These are phyloP conservation scores for Muscicapa comitata DNA, from an alignment of 2,797 vertebrate species.

Conservation along the genomic window DNA sequence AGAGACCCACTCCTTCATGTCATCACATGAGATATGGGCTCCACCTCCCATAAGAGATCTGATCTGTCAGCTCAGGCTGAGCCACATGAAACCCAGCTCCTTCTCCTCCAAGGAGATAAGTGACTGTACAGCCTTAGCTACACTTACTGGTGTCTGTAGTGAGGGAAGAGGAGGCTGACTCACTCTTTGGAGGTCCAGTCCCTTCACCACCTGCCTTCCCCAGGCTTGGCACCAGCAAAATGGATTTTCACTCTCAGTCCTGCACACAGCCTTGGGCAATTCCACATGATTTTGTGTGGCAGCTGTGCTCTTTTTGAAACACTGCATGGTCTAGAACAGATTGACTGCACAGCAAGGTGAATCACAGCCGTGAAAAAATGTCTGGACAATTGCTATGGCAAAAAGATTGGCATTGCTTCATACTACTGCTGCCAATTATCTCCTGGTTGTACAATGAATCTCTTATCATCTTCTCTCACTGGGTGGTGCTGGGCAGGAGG, in stretches of 20 bases:
- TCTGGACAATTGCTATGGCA: neutral
- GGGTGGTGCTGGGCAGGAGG: neutral
- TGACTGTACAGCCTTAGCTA: neutral
- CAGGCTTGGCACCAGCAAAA: neutral
- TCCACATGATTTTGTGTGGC: neutral
- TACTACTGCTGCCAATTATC: neutral
- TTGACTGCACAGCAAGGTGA: neutral
- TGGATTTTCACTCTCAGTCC: neutral
- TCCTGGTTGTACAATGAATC: neutral
- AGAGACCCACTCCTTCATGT: neutral
- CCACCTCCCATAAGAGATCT: neutral
- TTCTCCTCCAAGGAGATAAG: neutral
- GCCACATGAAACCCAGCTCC: neutral
- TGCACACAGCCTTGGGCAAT: neutral
- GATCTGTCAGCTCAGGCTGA: neutral
- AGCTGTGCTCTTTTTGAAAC: rapidly evolving
- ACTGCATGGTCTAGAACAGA: neutral
- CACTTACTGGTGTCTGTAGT: neutral
- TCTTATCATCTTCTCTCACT: constrained; percentile 14
- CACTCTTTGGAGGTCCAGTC: neutral
- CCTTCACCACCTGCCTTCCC: neutral
- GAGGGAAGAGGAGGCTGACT: neutral
- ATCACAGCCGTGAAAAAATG: neutral
- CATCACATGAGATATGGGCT: neutral
- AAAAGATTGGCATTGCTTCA: neutral